Base-by-base conservation (phyloP, 2,888 invertebrate species). In the Azorinus chamasolen region DNA sequence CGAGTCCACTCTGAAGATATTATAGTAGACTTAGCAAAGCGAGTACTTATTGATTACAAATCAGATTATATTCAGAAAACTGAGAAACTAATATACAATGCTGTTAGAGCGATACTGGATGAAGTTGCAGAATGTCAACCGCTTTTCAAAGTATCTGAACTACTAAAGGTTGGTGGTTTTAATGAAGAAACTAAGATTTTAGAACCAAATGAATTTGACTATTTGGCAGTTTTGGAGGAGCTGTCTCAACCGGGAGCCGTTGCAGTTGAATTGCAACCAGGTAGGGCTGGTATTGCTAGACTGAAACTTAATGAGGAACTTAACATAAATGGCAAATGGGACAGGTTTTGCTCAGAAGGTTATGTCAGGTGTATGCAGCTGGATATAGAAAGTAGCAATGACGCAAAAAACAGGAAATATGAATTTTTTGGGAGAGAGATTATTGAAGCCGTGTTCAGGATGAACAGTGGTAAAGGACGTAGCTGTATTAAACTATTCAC, bases 71-170 rank as follows among this genome's bases (percentile, higher is more conserved):
- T 32, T 4, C 32, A 10, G 4, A 32, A 10, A 32, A 32, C 10
- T 6, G 32, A 32, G 10, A 10, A 32, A 32, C 32, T 32, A 32
- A 32, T 32, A 4, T 6, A 4, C 10, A 32, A 4, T 4, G 32
- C 32, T 10, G 10, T 32, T 32, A 10, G 10, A 6, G 32, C 4
- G 10, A 32, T 32, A 32, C 32, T 32, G 32, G 32, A 32, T 32
- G 10, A 4, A 6, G 32, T 32, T 10, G 32, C 32, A 6, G 10
- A 6, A 6, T 6, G 10, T 10, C 32, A 32, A 32, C 32, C 59
- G 10, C 46, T 46, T 18, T n/a, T 59, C 16, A 59, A 37, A 46
- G 59, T 59, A 6, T 46, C 59, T 10, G 59, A 59, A 59, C 24
- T 59, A 2, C 20, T 59, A 3, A 43, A 24, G 2, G 59, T 59